Base-by-base conservation (phyloP, 2,797 vertebrate genomes). In the Microctenopoma stevenorrisi region DNA sequence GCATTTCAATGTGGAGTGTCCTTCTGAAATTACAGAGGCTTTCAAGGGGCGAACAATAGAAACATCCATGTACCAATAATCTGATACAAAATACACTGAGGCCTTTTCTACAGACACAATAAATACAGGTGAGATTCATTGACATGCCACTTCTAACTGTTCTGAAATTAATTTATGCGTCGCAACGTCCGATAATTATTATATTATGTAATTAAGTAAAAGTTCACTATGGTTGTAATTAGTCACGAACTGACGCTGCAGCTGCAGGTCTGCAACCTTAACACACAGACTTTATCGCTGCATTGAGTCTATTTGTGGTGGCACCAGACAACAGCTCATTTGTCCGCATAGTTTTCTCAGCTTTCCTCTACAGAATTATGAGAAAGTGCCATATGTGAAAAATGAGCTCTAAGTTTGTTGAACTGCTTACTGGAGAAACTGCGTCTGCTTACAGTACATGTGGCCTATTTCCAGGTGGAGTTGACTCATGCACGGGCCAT, bases 221-320 rank as follows among this genome's bases (percentile, higher is more conserved):
- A n/a, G 69, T 76, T 77, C 56, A 35, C 30, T 9, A 2, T 16
- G 18, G 62, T 76, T 25, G 40, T 72, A 43, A 83, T 86, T 88
- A 81, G 63, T 72, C 56, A 78, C 53, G 38, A 72, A 55, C 35
- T n/a, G 10, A 69, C 25, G 55, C 22, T 76, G 78, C 81, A 87
- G 69, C 74, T 74, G 65, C 61, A 78, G 50, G 14, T 64, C 46
- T 52, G 56, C 30, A 47, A 61, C 35, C 58, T 68, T 26, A 82
- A 59, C 63, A 68, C 57, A 50, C 25, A 72, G 26, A 68, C 42
- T 64, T 68, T 57, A 51, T n/a, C 35, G 56, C 70, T 68, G 35
- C n/a, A 62, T 74, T 56, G 73, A 26, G 25, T 72, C 62, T 84
- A 79, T 81, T 86, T 82, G 42, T 54, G 65, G 79, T 65, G 37